These are phyloP conservation scores for Vimba vimba DNA, from an alignment of 2,113 vertebrate genomes.

Conservation along the genomic window DNA sequence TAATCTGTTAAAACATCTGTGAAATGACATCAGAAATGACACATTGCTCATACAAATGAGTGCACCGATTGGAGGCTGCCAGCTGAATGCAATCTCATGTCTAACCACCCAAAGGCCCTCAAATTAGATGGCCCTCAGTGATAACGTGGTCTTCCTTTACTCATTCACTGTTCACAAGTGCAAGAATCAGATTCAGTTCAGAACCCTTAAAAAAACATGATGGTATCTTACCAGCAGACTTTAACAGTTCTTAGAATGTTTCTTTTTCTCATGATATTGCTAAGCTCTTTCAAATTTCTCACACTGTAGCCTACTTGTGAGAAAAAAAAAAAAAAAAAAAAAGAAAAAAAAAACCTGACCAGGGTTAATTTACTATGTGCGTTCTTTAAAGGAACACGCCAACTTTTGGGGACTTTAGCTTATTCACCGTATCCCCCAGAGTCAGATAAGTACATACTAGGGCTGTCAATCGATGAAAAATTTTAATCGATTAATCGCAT, in stretches of 20 bases:
- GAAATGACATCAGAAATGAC: slow-evolving; percentile 54
- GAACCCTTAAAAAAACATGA: neutral
- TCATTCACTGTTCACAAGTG: slow-evolving; percentile 4
- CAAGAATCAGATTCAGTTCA: neutral
- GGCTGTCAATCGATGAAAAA: too few relatives aligned
- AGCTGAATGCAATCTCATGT: slow-evolving; percentile 48
- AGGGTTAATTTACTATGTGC: too few relatives aligned
- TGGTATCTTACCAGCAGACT: neutral
- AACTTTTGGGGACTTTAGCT: too few relatives aligned
- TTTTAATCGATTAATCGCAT: too few relatives aligned
- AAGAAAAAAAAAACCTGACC: too few relatives aligned
- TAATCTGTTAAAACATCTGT: slow-evolving; percentile 59
- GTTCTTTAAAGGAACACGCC: too few relatives aligned
- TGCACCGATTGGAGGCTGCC: slow-evolving; percentile 42
- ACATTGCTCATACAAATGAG: slow-evolving; percentile 49
- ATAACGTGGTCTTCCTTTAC: slow-evolving; percentile 10
- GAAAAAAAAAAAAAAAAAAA: too few relatives aligned
- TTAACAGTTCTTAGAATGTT: neutral
- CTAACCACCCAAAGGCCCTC: slow-evolving; percentile 43
- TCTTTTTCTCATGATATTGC: neutral
- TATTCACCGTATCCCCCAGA: too few relatives aligned
- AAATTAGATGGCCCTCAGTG: slow-evolving; percentile 36
- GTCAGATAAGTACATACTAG: too few relatives aligned
- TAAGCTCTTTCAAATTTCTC: neutral
- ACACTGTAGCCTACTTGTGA: neutral